Evolutionary conservation across 2,888 invertebrate genomes (phyloP).

Genomic region (Drosophila prolongata): DNA sequence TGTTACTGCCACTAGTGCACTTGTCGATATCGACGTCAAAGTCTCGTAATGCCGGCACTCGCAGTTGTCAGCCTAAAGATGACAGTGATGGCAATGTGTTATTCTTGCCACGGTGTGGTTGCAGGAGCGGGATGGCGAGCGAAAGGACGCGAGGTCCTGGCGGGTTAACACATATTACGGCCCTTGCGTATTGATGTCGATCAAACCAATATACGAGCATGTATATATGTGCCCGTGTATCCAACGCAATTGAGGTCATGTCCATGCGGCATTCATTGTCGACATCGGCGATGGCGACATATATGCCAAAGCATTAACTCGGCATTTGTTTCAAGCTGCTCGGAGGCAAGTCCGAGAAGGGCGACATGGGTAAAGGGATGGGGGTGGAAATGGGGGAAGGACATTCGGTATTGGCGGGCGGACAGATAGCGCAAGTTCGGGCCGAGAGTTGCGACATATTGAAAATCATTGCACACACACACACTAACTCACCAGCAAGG

Average conservation of each 20-base stretch:
- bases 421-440: constrained; percentile 59
- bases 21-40: constrained; percentile 50
- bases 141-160: constrained; percentile 24
- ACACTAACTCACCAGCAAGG: neutral
- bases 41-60: constrained; percentile 69
- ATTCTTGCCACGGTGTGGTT: constrained; percentile 46
- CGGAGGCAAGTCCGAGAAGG: constrained; percentile 34
- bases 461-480: constrained; percentile 69
- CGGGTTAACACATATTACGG: constrained; percentile 60
- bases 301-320: constrained; percentile 73
- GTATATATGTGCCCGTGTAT: constrained; percentile 36
- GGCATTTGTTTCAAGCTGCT: constrained; percentile 76
- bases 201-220: constrained; percentile 64
- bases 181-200: constrained; percentile 76
- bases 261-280: constrained; percentile 79
- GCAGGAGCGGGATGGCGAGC: constrained; percentile 13
- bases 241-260: constrained; percentile 78
- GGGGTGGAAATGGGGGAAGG: neutral
- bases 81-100: constrained; percentile 72
- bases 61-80: constrained; percentile 76
- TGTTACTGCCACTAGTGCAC: constrained; percentile 32
- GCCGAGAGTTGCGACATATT: constrained; percentile 76
- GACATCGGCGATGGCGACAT: constrained; percentile 44
- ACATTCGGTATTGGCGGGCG: neutral
- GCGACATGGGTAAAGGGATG: constrained; percentile 11